phyloP scores from a whole-genome alignment of 2,113 vertebrate genomes.

The Rhynchomys soricoides region DNA sequence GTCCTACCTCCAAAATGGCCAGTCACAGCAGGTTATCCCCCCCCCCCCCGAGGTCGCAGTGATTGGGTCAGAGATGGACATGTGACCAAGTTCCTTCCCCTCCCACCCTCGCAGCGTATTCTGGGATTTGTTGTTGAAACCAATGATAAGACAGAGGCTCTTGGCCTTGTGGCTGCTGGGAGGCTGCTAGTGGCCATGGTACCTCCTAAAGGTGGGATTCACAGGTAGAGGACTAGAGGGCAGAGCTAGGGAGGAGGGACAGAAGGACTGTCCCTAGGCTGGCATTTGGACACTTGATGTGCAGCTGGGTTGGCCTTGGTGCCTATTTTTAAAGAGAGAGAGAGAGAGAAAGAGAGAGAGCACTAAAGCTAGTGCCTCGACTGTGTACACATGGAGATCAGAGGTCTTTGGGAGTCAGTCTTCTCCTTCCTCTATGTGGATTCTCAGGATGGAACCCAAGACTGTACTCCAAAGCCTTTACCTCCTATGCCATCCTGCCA shows the following conservation, averaged over 20 bases:
- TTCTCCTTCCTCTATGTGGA: too few relatives aligned
- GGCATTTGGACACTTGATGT: background rate
- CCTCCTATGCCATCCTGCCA: background rate
- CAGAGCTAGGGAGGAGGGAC: background rate
- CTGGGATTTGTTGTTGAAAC: background rate
- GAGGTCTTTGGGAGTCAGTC: background rate
- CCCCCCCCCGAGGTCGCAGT: background rate
- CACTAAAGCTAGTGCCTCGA: background rate
- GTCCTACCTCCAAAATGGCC: background rate
- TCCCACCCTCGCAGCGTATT: background rate
- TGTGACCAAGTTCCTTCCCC: background rate
- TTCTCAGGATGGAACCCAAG: background rate
- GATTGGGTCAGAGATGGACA: background rate
- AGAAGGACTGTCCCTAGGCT: background rate
- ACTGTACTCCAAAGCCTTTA: background rate
- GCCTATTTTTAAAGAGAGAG: background rate
- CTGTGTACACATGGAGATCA: background rate
- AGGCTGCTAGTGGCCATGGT: background rate
- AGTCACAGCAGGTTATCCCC: background rate
- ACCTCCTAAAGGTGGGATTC: background rate
- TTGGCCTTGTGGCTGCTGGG: background rate
- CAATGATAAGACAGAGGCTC: background rate
- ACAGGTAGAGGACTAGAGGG: background rate
- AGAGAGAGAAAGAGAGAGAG: background rate
- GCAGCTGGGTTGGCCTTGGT: background rate